Base-by-base conservation (phyloP, 2,113 vertebrate genomes). In the Corythaixoides concolor region DNA sequence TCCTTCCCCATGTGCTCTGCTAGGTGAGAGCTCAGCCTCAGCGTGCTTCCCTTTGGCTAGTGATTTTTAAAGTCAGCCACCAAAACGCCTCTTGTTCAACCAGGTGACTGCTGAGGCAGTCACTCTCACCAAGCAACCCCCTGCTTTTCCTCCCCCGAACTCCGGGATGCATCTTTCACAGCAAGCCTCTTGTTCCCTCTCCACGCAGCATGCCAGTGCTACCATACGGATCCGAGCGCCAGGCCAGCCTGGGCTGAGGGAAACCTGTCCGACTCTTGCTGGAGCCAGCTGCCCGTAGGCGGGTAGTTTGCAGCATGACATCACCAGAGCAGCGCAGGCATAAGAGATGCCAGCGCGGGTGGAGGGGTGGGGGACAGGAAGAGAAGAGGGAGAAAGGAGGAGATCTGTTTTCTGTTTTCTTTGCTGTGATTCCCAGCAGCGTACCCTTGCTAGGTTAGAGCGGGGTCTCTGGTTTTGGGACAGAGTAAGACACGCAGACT, bases 211-310 rank as follows among this genome's bases (percentile, higher is more conserved):
- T 1, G 4, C 6, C 47, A 6, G 33, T 1, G 49, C 74, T 64
- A 49, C 74, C 0, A 0, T 23, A 26, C 1, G 5, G 70, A n/a
- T 47, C 28, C 3, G 18, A 67, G 53, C 3, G 5, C 0, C 26
- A 9, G 0, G 43, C 45, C 70, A 49, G 84, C 22, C 35, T 15
- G 28, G 63, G 37, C 23, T n/a, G 32, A 13, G 16, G 77, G 49
- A 80, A 24, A 68, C 24, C 13, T 11, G 0, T 28, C 24, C 1
- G 15, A 1, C 27, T 21, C 53, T 19, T 35, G n/a, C 82, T 69
- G 59, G 39, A 74, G 16, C n/a, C 84, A 75, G 35, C 27, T 64
- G 70, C 41, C 49, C 10, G 1, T 17, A 0, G 4, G 43, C 3
- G 3, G 11, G 26, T 8, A 15, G 55, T 35, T 88, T 28, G 21